phyloP scores from a whole-genome alignment of 1,140 invertebrate genomes.

The Solenopsis invicta region DNA sequence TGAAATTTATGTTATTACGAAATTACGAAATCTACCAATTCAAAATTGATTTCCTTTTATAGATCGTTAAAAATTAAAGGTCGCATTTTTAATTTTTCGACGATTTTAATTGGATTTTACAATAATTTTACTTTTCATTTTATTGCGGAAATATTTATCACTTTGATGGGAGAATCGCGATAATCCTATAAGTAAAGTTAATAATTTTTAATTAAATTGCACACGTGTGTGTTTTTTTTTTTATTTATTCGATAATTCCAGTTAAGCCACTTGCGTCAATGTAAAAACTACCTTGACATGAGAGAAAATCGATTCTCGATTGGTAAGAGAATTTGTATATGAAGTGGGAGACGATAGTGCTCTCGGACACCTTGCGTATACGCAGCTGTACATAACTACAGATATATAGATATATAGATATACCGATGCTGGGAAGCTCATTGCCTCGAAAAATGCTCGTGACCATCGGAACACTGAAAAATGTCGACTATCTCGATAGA shows the following conservation, averaged over 20 bases:
- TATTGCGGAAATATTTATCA: not conserved
- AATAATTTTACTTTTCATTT: not conserved
- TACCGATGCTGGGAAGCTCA: not conserved
- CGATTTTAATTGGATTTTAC: not conserved
- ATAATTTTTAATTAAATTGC: not conserved
- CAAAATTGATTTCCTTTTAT: not conserved
- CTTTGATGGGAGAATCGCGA: not conserved
- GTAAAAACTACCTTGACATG: not conserved
- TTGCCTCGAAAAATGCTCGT: constrained; percentile 62
- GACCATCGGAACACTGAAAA: constrained; percentile 65
- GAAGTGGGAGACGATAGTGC: not conserved
- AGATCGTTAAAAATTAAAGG: not conserved
- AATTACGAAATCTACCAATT: not conserved
- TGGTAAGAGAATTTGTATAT: constrained; percentile 29
- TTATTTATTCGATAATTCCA: not conserved
- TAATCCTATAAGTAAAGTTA: not conserved
- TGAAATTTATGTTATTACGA: not conserved
- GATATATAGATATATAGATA: constrained; percentile 23
- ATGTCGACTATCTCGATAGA: constrained; percentile 68
- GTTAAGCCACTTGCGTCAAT: not conserved
- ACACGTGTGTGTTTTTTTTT: not conserved
- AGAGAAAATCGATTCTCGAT: constrained; percentile 18
- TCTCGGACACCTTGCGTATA: constrained; percentile 11
- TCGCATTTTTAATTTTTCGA: not conserved
- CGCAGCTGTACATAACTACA: not conserved